Percentiles rank a stretch among this genome's conserved stretches.
These are phyloP conservation scores for Ctena decussata DNA, from an alignment of 2,888 invertebrate genomes.

Conservation along the genomic window DNA sequence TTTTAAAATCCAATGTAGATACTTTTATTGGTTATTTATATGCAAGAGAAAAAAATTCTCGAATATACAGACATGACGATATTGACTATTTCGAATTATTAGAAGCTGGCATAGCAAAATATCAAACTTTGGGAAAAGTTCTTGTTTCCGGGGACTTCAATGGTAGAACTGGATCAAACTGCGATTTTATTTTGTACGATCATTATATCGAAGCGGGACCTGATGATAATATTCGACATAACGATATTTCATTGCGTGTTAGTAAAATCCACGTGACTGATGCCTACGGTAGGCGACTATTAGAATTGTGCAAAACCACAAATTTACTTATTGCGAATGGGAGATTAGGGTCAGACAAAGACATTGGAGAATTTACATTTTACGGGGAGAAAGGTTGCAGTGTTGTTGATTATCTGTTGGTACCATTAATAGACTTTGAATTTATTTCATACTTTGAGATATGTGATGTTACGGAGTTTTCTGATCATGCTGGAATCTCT, in stretches of 20 bases:
- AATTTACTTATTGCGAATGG: conserved; percentile 7
- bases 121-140: neutral
- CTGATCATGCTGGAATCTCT: neutral
- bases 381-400: neutral
- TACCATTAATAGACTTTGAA: neutral
- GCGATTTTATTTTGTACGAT: conserved; percentile 7
- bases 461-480: neutral
- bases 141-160: neutral
- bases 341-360: neutral
- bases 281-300: neutral
- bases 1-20: neutral
- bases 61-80: neutral
- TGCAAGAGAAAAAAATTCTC: neutral
- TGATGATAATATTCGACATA: neutral
- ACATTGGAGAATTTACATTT: neutral
- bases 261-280: neutral
- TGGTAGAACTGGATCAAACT: neutral
- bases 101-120: neutral
- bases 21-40: neutral
- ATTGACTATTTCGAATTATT: conserved; percentile 7
- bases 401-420: neutral
- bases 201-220: neutral
- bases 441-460: neutral
- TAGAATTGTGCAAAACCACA: conserved; percentile 1
- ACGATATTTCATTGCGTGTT: neutral